Percentiles rank a stretch among this genome's conserved stretches.
Evolutionary conservation across 2,888 invertebrate genomes (phyloP).

Genomic region (Priocnemis perturbator): DNA sequence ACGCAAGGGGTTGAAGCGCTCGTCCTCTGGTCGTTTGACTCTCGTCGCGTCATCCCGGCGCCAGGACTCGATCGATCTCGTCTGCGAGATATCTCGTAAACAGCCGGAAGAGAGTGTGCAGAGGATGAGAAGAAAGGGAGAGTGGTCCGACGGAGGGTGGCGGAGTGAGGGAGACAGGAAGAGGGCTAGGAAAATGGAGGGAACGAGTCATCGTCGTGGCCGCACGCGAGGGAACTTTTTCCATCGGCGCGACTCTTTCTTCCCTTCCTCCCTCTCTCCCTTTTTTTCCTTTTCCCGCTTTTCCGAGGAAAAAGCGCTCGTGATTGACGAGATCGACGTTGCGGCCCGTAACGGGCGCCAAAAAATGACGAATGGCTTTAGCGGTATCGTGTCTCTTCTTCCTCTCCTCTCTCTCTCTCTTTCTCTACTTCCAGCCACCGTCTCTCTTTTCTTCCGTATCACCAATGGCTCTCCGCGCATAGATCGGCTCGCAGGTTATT

Average conservation of each 20-base stretch:
- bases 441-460: neutral
- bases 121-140: neutral
- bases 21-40: slow-evolving; percentile 44
- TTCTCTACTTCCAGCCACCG: neutral
- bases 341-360: slow-evolving; percentile 16
- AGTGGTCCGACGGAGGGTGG: neutral
- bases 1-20: slow-evolving; percentile 24
- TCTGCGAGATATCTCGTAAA: slow-evolving; percentile 62
- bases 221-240: neutral
- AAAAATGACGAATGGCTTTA: slow-evolving; percentile 53
- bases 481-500: too few species aligned
- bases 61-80: slow-evolving; percentile 63
- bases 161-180: neutral
- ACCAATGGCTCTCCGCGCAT: neutral
- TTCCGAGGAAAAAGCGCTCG: slow-evolving; percentile 8
- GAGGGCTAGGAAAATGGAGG: neutral
- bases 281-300: neutral
- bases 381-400: slow-evolving; percentile 33
- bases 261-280: neutral
- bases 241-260: neutral
- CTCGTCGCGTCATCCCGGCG: slow-evolving; percentile 62
- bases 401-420: slow-evolving; percentile 12
- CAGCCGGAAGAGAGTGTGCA: slow-evolving; percentile 20
- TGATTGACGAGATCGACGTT: slow-evolving; percentile 53
- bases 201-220: neutral